Percentiles rank a stretch among this genome's conserved stretches.
phyloP scores from a whole-genome alignment of 2,113 vertebrate species.

The Acanthisitta chloris region DNA sequence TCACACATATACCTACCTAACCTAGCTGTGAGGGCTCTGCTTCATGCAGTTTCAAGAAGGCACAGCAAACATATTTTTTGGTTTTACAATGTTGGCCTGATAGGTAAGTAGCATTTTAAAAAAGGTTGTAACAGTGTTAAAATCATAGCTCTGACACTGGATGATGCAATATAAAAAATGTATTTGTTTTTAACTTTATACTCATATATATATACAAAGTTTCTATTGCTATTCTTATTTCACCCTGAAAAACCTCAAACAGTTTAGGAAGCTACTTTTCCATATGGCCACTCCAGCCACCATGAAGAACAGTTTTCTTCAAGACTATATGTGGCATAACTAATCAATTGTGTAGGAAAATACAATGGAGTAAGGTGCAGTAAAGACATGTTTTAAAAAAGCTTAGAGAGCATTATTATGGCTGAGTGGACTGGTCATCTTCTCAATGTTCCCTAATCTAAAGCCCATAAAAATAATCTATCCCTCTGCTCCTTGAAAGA shows the following conservation, averaged over 20 bases:
- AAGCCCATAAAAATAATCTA: neutral
- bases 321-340: accelerated
- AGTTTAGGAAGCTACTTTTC: neutral
- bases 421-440: neutral
- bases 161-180: neutral
- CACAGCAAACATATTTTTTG: neutral
- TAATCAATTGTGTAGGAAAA: neutral
- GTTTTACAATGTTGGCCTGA: neutral
- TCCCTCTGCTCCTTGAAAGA: neutral
- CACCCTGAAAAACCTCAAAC: neutral
- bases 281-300: neutral
- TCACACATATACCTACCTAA: neutral
- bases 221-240: neutral
- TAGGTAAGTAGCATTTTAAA: neutral
- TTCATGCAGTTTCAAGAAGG: neutral
- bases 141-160: neutral
- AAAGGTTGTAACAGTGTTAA: neutral
- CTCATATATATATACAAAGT: neutral
- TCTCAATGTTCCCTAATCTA: neutral
- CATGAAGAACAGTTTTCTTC: neutral
- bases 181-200: neutral
- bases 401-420: neutral
- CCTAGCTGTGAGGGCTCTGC: neutral
- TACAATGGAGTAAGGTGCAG: neutral
- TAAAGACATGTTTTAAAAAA: neutral